phyloP scores from a whole-genome alignment of 1,140 invertebrate species.

The Lepidurus packardi region DNA sequence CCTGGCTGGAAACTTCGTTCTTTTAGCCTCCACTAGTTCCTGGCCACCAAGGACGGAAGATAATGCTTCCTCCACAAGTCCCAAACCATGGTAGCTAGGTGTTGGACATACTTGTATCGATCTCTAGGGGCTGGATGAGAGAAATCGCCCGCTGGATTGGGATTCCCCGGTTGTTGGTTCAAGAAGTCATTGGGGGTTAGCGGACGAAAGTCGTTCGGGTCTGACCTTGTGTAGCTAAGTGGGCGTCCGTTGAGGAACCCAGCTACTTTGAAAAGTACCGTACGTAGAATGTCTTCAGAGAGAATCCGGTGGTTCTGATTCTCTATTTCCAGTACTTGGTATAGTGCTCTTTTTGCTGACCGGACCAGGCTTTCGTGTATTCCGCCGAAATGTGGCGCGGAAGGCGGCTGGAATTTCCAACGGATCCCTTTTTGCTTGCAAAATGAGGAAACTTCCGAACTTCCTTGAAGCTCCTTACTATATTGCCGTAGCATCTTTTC shows the following conservation, averaged over 20 bases:
- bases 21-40: no score
- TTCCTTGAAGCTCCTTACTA: not conserved
- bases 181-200: constrained; percentile 28
- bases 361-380: constrained; percentile 45
- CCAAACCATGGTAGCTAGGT: no score
- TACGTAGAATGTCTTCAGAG: not conserved
- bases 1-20: no score
- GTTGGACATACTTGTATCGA: no score
- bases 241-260: constrained; percentile 19
- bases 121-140: no score
- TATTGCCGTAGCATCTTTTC: no score
- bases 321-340: no score
- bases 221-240: constrained; percentile 25
- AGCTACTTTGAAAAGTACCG: constrained; percentile 24
- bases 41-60: no score
- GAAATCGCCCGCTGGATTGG: no score
- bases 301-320: not conserved
- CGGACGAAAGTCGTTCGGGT: constrained; percentile 12
- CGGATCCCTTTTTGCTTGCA: constrained; percentile 37
- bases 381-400: constrained; percentile 46
- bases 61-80: no score
- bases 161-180: not conserved
- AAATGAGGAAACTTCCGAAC: not conserved
- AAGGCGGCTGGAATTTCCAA: constrained; percentile 48
- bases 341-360: no score